Evolutionary conservation across 2,888 invertebrate genomes (phyloP), one percentile per base, ranked within the genome.

Genomic region (Cataglyphis rosenhaueri): DNA sequence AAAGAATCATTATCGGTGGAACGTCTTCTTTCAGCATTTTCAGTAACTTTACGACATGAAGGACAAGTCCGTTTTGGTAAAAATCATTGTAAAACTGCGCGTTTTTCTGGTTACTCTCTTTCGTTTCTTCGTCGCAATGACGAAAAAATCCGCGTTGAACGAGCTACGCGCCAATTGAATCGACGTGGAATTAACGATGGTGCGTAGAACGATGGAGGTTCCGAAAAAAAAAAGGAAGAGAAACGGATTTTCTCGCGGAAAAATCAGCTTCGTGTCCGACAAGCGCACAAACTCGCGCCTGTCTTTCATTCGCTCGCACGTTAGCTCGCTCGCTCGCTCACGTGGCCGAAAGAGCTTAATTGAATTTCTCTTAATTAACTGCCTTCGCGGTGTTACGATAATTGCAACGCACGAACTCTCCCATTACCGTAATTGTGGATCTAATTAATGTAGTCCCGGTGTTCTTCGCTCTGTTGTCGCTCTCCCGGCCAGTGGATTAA

Each of bases 351-450:
- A 88, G 90, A 85, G 88, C 89, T 91, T 90, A 91, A 90, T 90
- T 90, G 90, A 90, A 90, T 90, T 91, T 91, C 89, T 89, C 90
- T 90, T 90, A 91, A 90, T 90, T 90, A 90, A 90, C 91, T 89
- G 82, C 88, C 87, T 90, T 88, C 86, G 84, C 29, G 84, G 84
- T 83, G 91, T 83, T 83, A 82, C 90, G 89, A 90, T 90, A 91
- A 90, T 89, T 91, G 90, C 90, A 85, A 88, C 86, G 88, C 91
- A 90, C 90, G 88, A 90, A 90, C 89, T 89, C 89, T 35, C 86
- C 91, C 89, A 90, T 90, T 90, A 91, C 88, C 85, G 90, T 90
- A 90, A 90, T 91, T 91, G 89, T 89, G 84, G 88, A 78, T 89
- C 91, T 88, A 91, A 90, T 90, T 91, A 90, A 91, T 89, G 87